phyloP scores from a whole-genome alignment of 2,888 invertebrate genomes.

The Balanococcus diminutus region DNA sequence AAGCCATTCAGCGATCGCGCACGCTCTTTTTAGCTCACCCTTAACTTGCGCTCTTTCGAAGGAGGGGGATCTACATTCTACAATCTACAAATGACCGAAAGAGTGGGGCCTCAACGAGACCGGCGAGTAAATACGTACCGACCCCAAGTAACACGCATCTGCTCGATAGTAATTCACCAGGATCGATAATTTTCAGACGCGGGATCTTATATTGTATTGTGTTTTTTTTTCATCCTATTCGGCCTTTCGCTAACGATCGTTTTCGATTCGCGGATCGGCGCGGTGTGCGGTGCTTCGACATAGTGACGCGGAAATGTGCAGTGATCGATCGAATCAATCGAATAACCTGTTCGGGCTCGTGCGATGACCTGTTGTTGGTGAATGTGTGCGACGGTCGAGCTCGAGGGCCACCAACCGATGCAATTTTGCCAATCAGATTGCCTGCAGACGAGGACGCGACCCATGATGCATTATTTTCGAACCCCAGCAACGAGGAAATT shows the following conservation, averaged over 20 bases:
- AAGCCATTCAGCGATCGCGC: conserved; percentile 55
- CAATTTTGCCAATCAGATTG: neutral
- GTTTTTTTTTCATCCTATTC: neutral
- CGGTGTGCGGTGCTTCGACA: neutral
- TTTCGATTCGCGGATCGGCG: neutral
- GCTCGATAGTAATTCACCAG: conserved; percentile 47
- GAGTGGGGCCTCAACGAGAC: conserved; percentile 38
- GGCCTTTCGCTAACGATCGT: neutral
- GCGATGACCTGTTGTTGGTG: neutral
- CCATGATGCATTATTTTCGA: neutral
- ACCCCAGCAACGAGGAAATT: neutral
- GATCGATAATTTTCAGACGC: conserved; percentile 52
- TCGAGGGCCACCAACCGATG: no score
- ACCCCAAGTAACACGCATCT: conserved; percentile 49
- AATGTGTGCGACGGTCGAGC: neutral
- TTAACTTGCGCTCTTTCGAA: conserved; percentile 43
- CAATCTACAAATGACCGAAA: conserved; percentile 38
- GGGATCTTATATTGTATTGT: neutral
- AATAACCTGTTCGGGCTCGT: neutral
- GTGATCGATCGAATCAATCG: conserved; percentile 14
- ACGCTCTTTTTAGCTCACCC: conserved; percentile 49
- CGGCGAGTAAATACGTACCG: conserved; percentile 35
- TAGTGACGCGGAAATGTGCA: neutral
- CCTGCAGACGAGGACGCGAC: neutral
- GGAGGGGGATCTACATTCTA: conserved; percentile 49